Evolutionary conservation across 2,113 vertebrate species (phyloP).

Genomic region (Thinocorus orbignyianus): DNA sequence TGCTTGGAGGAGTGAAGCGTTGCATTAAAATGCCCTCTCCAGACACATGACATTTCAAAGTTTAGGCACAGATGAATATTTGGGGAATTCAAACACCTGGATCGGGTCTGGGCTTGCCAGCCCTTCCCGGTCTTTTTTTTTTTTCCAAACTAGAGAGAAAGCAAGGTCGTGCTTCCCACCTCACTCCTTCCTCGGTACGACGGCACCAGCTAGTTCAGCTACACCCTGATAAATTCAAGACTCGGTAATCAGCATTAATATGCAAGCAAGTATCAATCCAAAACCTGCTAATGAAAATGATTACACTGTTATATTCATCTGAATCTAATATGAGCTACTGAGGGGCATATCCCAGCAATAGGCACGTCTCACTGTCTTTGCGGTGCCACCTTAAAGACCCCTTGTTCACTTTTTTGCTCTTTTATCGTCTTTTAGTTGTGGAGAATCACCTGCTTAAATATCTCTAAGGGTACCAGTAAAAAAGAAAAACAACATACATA

Average conservation of each 20-base stretch:
- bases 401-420: constrained; percentile 60
- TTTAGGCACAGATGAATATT: constrained; percentile 67
- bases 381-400: constrained; percentile 59
- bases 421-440: constrained; percentile 51
- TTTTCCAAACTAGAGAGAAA: constrained; percentile 6
- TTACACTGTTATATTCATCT: constrained; percentile 70
- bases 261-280: constrained; percentile 65
- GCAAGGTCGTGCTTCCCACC: constrained; percentile 39
- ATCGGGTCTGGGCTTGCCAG: constrained; percentile 53
- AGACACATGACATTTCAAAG: constrained; percentile 68
- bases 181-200: neutral
- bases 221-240: constrained; percentile 28
- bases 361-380: neutral
- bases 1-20: constrained; percentile 58
- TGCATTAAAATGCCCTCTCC: constrained; percentile 67
- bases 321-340: constrained; percentile 60
- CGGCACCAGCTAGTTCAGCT: constrained; percentile 31
- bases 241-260: constrained; percentile 54
- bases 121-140: constrained; percentile 4
- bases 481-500: constrained; percentile 66
- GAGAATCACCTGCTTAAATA: constrained; percentile 64
- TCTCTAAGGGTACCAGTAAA: constrained; percentile 55
- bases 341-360: constrained; percentile 28
- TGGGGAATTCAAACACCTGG: constrained; percentile 75
- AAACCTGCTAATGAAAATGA: constrained; percentile 61